Base-by-base conservation (phyloP, 92 coral and sea anemone genomes). In the Metridium senile region DNA sequence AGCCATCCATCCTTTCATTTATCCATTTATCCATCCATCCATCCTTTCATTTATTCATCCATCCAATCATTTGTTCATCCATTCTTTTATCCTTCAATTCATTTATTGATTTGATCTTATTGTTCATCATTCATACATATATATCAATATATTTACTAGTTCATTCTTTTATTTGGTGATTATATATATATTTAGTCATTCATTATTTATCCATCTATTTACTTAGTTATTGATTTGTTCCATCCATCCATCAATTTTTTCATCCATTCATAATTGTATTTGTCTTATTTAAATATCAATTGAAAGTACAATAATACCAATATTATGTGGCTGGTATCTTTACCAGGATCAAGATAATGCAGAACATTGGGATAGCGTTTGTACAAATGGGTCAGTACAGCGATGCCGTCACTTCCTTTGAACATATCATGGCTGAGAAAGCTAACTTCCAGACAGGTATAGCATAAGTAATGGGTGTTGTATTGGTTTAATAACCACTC, bases 321-420 rank as follows among this genome's bases (percentile, higher is more conserved):
- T 45, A 16, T 45, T 45, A 45, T 45, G 51, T 45, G 9, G 61
- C 3, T 54, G n/a, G n/a, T n/a, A n/a, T n/a, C n/a, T 8, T 54
- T 54, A 3, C 61, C 23, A 95, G 99, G 88, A 96, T 96, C 62
- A 90, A 93, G 61, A 89, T 96, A 59, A 92, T 92, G 99, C 99
- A 93, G 77, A 96, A 96, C 70, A 96, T 96, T 74, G 99, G 99
- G 7, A 83, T 92, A 32, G 90, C 99, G 26, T 96, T 96, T 89
- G 96, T 96, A 21, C 91, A 93, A 83, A 74, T 96, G 78, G 84
- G 85, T 39, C 99, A 96, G 74, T 96, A 88, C 82, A 79, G 87
- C 56, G 99, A 96, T 83, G 97, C 99, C n/a, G 97, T 96, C 58
- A 96, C 97, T 1, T 92, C 99, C 58, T 96, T 96, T 90, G 99